These are phyloP conservation scores for Natrix natrix DNA, from an alignment of 2,797 vertebrate species.

Conservation along the genomic window DNA sequence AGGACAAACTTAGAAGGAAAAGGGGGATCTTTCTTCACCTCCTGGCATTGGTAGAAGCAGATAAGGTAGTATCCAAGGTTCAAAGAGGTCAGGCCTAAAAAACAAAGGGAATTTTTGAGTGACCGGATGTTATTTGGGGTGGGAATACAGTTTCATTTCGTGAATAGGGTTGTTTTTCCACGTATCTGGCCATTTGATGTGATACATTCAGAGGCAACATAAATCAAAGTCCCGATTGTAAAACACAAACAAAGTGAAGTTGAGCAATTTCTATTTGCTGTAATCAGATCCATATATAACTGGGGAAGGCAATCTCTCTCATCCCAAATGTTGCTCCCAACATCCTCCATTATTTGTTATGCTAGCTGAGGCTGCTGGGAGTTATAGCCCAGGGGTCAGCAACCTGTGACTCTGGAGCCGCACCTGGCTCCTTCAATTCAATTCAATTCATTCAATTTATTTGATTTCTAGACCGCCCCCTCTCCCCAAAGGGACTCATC, in stretches of 20 bases:
- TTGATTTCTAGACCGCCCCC: too few species aligned
- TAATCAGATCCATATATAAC: not conserved
- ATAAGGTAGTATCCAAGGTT: constrained; percentile 28
- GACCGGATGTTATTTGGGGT: not conserved
- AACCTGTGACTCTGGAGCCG: too few species aligned
- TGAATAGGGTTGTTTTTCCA: not conserved
- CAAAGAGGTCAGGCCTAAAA: not conserved
- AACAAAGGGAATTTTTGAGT: constrained; percentile 10
- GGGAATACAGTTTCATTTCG: not conserved
- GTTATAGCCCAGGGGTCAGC: too few species aligned
- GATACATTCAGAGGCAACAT: not conserved
- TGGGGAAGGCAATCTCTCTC: not conserved
- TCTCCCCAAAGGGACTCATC: too few species aligned
- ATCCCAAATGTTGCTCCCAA: not conserved
- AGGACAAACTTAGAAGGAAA: not conserved
- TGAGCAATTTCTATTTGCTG: not conserved
- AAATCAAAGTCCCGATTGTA: not conserved
- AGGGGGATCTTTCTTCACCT: not conserved
- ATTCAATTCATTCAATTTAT: too few species aligned
- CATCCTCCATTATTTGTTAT: not conserved
- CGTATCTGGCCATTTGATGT: not conserved
- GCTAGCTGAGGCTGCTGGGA: not conserved
- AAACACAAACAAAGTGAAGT: not conserved
- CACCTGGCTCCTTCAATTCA: too few species aligned
- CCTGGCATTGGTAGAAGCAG: not conserved